Evolutionary conservation across 2,113 vertebrate genomes (phyloP).

Genomic region (Spermophilus dauricus): DNA sequence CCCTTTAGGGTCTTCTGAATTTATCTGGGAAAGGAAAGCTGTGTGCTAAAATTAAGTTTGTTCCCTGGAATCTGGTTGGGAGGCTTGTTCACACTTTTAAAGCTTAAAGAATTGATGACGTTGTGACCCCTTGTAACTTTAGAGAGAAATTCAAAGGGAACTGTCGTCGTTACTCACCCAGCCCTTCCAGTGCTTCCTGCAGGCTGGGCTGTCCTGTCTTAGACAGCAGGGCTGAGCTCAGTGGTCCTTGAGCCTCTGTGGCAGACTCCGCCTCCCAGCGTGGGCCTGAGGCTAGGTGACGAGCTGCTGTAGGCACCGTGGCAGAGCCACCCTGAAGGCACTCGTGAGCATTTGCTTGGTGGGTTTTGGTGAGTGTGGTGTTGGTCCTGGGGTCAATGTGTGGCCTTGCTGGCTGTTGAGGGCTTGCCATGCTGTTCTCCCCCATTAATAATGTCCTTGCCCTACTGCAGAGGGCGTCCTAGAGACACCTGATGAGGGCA

Average conservation of each 20-base stretch:
- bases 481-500: neutral
- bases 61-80: fast-evolving
- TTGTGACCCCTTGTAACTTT: fast-evolving
- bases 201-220: neutral
- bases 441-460: too few species aligned
- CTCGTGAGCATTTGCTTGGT: too few species aligned
- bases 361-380: neutral
- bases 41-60: fast-evolving
- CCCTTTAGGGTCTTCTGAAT: neutral
- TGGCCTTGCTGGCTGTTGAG: neutral
- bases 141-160: neutral
- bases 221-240: neutral
- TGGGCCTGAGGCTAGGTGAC: neutral
- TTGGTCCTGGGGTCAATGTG: neutral
- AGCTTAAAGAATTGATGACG: fast-evolving
- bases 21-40: neutral
- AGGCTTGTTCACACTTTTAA: neutral
- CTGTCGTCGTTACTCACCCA: fast-evolving
- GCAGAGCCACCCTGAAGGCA: neutral
- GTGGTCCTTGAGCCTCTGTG: neutral
- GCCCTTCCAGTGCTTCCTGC: neutral
- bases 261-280: neutral
- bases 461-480: neutral
- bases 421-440: neutral
- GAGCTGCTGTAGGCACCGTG: neutral